Percentiles rank a stretch among this genome's conserved stretches.
Evolutionary conservation across 2,797 vertebrate genomes (phyloP).

Genomic region (Gastrophryne carolinensis): DNA sequence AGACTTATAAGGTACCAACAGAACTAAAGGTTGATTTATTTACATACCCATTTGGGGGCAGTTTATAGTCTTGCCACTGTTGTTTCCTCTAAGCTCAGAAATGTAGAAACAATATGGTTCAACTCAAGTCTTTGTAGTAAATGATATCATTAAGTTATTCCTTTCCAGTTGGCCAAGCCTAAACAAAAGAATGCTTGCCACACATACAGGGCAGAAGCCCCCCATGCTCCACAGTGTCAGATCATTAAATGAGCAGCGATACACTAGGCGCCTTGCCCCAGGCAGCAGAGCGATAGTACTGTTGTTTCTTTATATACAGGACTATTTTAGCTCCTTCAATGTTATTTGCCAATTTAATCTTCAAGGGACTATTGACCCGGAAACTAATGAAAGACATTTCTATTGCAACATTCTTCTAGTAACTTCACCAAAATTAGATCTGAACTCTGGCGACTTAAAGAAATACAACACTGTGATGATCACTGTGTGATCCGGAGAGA

Average conservation of each 20-base stretch:
- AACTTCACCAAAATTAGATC: constrained; percentile 57
- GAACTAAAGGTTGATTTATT: too few species aligned
- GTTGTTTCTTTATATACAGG: constrained; percentile 76
- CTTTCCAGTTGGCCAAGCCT: not conserved
- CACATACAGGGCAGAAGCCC: not conserved
- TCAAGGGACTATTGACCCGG: constrained; percentile 79
- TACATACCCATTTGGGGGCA: too few species aligned
- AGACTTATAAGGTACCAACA: too few species aligned
- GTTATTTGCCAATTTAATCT: constrained; percentile 70
- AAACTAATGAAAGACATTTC: constrained; percentile 85
- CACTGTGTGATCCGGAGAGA: not conserved
- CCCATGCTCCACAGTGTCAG: constrained; percentile 45
- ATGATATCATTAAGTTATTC: not conserved
- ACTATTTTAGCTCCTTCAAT: constrained; percentile 75
- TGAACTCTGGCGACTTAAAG: not conserved
- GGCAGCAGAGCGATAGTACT: constrained; percentile 66
- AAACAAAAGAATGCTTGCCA: not conserved
- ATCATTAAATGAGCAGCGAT: constrained; percentile 61
- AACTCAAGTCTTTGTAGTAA: not conserved
- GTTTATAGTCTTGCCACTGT: not conserved
- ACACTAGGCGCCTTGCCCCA: constrained; percentile 62
- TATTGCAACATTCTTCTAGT: constrained; percentile 74
- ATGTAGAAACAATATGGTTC: not conserved
- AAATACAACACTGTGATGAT: constrained; percentile 11
- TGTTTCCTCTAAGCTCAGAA: not conserved